A percentile compares a stretch with the other conserved stretches of the same genome.
phyloP scores from a whole-genome alignment of 2,888 invertebrate species.

The Beris morrisii region DNA sequence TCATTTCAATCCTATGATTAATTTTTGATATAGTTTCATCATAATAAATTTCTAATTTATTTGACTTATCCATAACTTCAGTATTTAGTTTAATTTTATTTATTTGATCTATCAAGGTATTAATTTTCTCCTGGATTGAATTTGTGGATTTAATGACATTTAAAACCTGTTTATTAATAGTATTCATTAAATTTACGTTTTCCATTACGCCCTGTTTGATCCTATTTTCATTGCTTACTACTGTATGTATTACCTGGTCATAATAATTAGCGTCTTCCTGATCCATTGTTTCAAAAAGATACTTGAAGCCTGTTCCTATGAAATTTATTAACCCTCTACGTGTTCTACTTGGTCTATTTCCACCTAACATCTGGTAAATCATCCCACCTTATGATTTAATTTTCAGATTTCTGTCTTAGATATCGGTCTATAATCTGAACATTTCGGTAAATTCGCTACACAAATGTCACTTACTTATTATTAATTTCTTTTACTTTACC shows the following conservation, averaged over 20 bases:
- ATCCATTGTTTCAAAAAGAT: slow-evolving; percentile 29
- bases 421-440: neutral
- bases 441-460: neutral
- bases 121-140: neutral
- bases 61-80: neutral
- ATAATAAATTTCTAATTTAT: neutral
- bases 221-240: slow-evolving; percentile 27
- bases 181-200: slow-evolving; percentile 26
- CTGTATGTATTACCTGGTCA: neutral
- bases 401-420: neutral
- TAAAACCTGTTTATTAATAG: slow-evolving; percentile 3
- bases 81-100: neutral
- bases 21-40: neutral
- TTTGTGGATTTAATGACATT: slow-evolving; percentile 4
- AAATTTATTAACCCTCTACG: slow-evolving; percentile 16
- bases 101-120: neutral
- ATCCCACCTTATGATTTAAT: slow-evolving; percentile 8
- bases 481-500: slow-evolving; percentile 22
- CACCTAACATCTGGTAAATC: slow-evolving; percentile 21
- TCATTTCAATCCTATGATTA: slow-evolving; percentile 1
- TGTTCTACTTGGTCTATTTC: neutral
- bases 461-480: slow-evolving; percentile 10
- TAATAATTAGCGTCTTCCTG: slow-evolving; percentile 28
- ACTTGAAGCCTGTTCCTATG: slow-evolving; percentile 25
- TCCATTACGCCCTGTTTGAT: slow-evolving; percentile 31